Conservation (phyloP, 2,797 vertebrate species). For the Atherinosoma microstoma region DNA sequence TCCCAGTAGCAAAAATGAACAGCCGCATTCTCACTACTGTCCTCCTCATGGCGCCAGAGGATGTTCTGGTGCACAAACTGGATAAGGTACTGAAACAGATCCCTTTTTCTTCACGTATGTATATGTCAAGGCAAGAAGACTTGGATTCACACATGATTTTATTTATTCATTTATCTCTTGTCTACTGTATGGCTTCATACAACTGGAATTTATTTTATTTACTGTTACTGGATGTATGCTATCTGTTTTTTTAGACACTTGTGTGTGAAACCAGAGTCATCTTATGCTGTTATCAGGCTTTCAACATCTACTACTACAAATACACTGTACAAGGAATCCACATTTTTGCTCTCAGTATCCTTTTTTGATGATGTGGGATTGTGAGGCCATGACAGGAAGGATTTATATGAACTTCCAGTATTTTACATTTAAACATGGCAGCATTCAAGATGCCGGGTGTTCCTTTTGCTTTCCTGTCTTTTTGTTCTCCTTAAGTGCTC, state of each 20-base stretch:
- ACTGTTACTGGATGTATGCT: neutral
- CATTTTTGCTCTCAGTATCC: slow-evolving; percentile 90
- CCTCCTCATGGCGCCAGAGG: slow-evolving; percentile 83
- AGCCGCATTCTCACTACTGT: slow-evolving; percentile 69
- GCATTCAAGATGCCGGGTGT: too few relatives aligned
- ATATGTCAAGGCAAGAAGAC: neutral
- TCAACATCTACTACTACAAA: slow-evolving; percentile 90
- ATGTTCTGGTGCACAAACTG: slow-evolving; percentile 65
- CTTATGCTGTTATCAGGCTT: slow-evolving; percentile 84
- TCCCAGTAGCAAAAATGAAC: slow-evolving; percentile 88
- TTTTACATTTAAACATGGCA: neutral
- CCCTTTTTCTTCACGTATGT: too few relatives aligned
- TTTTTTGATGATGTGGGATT: slow-evolving; percentile 47
- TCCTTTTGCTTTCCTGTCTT: neutral
- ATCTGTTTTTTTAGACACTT: slow-evolving; percentile 58
- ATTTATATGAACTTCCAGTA: neutral
- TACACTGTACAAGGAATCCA: slow-evolving; percentile 86
- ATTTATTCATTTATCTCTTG: too few relatives aligned
- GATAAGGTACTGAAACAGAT: slow-evolving; percentile 58
- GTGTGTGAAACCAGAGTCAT: slow-evolving; percentile 74
- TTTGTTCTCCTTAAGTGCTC: slow-evolving; percentile 67
- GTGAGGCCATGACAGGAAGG: too few relatives aligned
- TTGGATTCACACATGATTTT: neutral
- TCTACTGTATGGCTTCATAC: neutral
- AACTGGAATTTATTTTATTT: neutral